Evolutionary conservation across 2,797 vertebrate species (phyloP).

Genomic region (Sebastes taczanowskii): DNA sequence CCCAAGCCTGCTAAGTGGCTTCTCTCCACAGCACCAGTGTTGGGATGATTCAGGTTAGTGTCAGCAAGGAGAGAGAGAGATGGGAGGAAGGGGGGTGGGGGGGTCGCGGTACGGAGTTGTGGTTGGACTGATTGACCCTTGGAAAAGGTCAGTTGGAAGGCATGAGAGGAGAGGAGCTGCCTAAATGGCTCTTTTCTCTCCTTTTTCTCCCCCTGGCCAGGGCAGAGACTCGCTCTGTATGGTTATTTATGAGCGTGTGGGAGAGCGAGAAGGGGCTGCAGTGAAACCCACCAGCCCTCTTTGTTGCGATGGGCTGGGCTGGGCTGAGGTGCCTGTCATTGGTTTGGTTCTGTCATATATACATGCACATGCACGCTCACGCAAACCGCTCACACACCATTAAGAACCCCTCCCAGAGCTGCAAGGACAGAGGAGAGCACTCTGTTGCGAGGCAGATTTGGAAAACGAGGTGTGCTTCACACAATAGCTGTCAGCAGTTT

Average conservation of each 20-base stretch:
- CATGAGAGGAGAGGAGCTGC: conserved; percentile 74
- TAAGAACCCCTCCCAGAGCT: conserved; percentile 67
- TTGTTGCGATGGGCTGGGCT: conserved; percentile 61
- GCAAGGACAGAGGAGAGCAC: conserved; percentile 70
- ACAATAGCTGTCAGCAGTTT: conserved; percentile 72
- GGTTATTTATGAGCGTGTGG: conserved; percentile 82
- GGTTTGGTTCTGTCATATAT: conserved; percentile 71
- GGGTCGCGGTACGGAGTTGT: conserved; percentile 34
- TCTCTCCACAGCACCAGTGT: conserved; percentile 44
- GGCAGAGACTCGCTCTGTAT: conserved; percentile 59
- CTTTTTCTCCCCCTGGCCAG: conserved; percentile 60
- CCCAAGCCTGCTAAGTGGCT: conserved; percentile 69
- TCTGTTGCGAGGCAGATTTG: conserved; percentile 80
- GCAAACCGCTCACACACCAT: conserved; percentile 53
- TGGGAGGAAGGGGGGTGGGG: neutral
- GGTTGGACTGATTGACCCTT: conserved; percentile 73
- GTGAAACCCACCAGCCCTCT: conserved; percentile 66
- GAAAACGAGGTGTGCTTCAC: conserved; percentile 72
- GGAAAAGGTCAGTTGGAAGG: conserved; percentile 78
- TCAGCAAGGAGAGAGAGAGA: conserved; percentile 41
- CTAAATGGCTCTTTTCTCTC: conserved; percentile 78
- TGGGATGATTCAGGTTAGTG: conserved; percentile 72
- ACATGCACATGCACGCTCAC: conserved; percentile 46
- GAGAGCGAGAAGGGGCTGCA: conserved; percentile 67
- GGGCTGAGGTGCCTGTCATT: conserved; percentile 69